Evolutionary conservation across 2,888 invertebrate species (phyloP), one percentile per base, ranked within the genome.

Genomic region (Cantharis rufa): DNA sequence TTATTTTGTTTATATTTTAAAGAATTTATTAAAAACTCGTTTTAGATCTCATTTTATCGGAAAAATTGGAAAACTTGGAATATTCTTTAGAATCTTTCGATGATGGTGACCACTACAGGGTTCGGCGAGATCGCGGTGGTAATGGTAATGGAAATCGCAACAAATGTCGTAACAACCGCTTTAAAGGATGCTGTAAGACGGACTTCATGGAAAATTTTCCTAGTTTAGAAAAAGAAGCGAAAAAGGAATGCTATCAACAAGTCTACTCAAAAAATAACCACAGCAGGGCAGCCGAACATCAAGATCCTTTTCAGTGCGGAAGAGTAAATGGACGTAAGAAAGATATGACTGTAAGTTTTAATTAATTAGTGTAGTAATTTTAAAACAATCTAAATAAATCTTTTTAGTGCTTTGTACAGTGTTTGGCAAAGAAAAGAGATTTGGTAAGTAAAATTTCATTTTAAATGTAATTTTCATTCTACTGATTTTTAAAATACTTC

Each of bases 271-370:
- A 82, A 71, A 85, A 86, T 24, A 66, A 48, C n/a, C 61, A 72
- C 10, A 24, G 4, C 62, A 16, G 16, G 4, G 48, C 13, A n/a
- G 10, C 66, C 15, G 10, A 32, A 21, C 16, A 62, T 16, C 75
- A 80, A 28, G 87, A 87, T 83, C 86, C 86, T 7, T 88, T 88
- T 83, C 86, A 84, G 74, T 88, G 88, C 76, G 86, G 87, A 64
- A 84, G 84, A 77, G 82, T 86, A 7, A 82, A 85, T 10, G 85
- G 86, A 79, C 84, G 82, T 70, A 84, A 84, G 69, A 86, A 83
- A 69, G 85, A 88, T 63, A 85, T 87, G 81, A 82, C 82, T 66
- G 88, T 88, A 82, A 84, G 86, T 83, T 15, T 21, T 24, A 24
- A 61, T 64, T 61, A 75, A 69, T 64, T 64, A 28, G 11, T 28